These are phyloP conservation scores for honey bee (Apis mellifera) DNA, from an alignment of 1,140 invertebrate species.

Conservation along the genomic window Amel_HAv3.1 CM009945.2:3809001-3809500, in stretches of 20 bases:
- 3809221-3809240: slow-evolving; percentile 64
- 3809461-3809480: slow-evolving; percentile 74
- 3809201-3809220: slow-evolving; percentile 57
- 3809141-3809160: slow-evolving; percentile 72
- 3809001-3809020: slow-evolving; percentile 80
- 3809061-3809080: slow-evolving; percentile 49
- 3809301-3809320: not conserved
- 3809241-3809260: slow-evolving; percentile 74
- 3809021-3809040: slow-evolving; percentile 80
- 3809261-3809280: not conserved
- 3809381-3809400: not conserved
- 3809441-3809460: not conserved
- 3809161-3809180: slow-evolving; percentile 70
- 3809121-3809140: slow-evolving; percentile 73
- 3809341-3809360: slow-evolving; percentile 53
- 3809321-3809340: slow-evolving; percentile 12
- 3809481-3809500: slow-evolving; percentile 57
- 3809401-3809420: not conserved
- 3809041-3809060: slow-evolving; percentile 81
- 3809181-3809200: slow-evolving; percentile 48
- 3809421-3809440: not conserved
- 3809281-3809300: not conserved
- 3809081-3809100: slow-evolving; percentile 70
- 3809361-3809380: not conserved
- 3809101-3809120: slow-evolving; percentile 80